Conservation (phyloP, 2,888 invertebrate genomes). For the Minunthozetes semirufus region DNA sequence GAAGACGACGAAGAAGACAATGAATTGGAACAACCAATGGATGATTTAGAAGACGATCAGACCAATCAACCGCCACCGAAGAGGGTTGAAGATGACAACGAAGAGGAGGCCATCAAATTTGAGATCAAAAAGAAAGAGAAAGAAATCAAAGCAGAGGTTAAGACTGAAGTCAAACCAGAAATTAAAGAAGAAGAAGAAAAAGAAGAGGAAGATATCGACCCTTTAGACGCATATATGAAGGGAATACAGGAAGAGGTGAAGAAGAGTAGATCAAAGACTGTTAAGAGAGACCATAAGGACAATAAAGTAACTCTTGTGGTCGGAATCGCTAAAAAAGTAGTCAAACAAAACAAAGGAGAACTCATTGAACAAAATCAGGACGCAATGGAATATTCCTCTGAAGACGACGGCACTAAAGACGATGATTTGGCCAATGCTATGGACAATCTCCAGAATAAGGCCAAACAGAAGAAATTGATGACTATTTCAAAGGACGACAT, state of each 20-base stretch:
- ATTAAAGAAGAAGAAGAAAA: background rate
- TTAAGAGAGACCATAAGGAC: conserved; percentile 38
- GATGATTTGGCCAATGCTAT: conserved; percentile 63
- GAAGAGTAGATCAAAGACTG: conserved; percentile 49
- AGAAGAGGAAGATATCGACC: conserved; percentile 70
- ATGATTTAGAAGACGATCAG: conserved; percentile 37
- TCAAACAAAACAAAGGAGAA: conserved; percentile 71
- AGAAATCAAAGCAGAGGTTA: conserved; percentile 9
- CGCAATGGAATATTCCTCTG: conserved; percentile 90
- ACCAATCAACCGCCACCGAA: conserved; percentile 31
- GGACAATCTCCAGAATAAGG: conserved; percentile 60
- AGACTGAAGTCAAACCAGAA: background rate
- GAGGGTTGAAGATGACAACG: conserved; percentile 40
- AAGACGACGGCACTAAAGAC: conserved; percentile 67
- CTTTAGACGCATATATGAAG: conserved; percentile 95
- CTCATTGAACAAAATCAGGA: conserved; percentile 99
- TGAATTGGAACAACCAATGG: conserved; percentile 27
- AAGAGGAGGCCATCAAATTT: conserved; percentile 42
- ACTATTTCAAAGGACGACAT: conserved; percentile 85
- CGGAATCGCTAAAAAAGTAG: conserved; percentile 72
- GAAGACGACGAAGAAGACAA: conserved; percentile 58
- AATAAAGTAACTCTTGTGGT: conserved; percentile 53
- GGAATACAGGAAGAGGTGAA: conserved; percentile 69
- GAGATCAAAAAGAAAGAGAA: background rate
- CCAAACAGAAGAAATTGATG: conserved; percentile 77